Evolutionary conservation across 2,113 vertebrate genomes (phyloP), one percentile per base, ranked within the genome.

Genomic region (Helogale parvula): DNA sequence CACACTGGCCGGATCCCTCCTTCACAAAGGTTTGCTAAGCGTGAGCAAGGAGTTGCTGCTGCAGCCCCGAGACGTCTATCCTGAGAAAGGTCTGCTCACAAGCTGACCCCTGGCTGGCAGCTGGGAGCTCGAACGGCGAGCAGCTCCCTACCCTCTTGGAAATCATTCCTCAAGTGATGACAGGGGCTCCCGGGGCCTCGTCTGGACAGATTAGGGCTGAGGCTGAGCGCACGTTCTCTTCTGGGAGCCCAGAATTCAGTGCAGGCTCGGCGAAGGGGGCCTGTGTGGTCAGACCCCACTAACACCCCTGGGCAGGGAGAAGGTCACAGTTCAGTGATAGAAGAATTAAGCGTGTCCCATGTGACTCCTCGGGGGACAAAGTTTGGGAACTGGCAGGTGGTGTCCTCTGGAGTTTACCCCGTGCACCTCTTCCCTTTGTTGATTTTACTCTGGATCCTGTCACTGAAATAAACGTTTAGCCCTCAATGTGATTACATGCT

Each of bases 331-430:
- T 74, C 25, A 10, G 35, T 0, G 9, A 66, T 19, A 23, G 54
- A 33, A 25, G 33, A 71, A 16, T 7, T 1, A 11, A 33, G 27
- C 1, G 4, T 5, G 3, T 7, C 77, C 19, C 1, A 16, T 27
- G 38, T 6, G 47, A 87, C 83, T 57, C 47, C 60, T 25, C 21
- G 54, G 41, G 14, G 6, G 47, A 52, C 47, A 27, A 68, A 21
- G 41, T 65, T 3, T 41, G n/a, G 71, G 83, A 63, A 79, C 29
- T 0, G 4, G 7, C 2, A 19, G 60, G 31, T 29, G 7, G 19
- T 31, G 71, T 47, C 45, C 45, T 47, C 45, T 21, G 33, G 41
- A 89, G 84, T 66, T 68, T 2, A 2, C 35, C 13, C 47, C 41
- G 47, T 1, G 0, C 3, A 54, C 29, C 41, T 60, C 52, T 45